Evolutionary conservation across 2,888 invertebrate species (phyloP).

Genomic region (Coleophora flavipennella): DNA sequence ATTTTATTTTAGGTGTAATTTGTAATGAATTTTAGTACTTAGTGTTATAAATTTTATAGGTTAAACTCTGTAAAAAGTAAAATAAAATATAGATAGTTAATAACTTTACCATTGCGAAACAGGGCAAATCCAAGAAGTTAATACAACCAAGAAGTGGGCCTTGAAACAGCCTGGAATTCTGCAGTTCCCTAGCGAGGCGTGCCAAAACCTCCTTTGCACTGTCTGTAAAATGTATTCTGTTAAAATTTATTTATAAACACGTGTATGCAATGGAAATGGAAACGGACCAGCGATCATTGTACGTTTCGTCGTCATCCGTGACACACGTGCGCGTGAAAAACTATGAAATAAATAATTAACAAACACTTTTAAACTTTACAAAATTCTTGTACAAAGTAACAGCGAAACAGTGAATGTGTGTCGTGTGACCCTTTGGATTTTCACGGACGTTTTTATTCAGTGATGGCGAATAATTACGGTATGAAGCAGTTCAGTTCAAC

Average conservation of each 20-base stretch:
- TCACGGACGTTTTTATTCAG: constrained; percentile 10
- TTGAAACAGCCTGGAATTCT: constrained; percentile 13
- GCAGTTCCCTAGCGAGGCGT: constrained; percentile 12
- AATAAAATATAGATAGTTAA: no score
- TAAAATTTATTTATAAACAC: constrained; percentile 28
- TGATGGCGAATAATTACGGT: constrained; percentile 56
- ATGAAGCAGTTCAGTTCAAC: constrained; percentile 68
- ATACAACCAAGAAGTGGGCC: no score
- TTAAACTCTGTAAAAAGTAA: no score
- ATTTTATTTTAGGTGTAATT: no score
- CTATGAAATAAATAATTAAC: constrained; percentile 26
- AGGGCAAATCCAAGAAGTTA: no score
- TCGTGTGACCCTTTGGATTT: neutral
- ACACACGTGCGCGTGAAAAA: constrained; percentile 31
- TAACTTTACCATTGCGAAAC: no score
- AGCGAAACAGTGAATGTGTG: constrained; percentile 11
- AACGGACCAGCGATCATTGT: constrained; percentile 31
- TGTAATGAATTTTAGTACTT: no score
- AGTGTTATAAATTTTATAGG: no score
- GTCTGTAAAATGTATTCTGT: constrained; percentile 19
- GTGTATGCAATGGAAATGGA: no score
- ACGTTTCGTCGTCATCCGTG: constrained; percentile 26
- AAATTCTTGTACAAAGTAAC: neutral
- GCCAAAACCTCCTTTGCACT: constrained; percentile 17
- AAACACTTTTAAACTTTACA: no score